These are phyloP conservation scores for Eilema depressum DNA, from an alignment of 2,888 invertebrate genomes.

Conservation along the genomic window DNA sequence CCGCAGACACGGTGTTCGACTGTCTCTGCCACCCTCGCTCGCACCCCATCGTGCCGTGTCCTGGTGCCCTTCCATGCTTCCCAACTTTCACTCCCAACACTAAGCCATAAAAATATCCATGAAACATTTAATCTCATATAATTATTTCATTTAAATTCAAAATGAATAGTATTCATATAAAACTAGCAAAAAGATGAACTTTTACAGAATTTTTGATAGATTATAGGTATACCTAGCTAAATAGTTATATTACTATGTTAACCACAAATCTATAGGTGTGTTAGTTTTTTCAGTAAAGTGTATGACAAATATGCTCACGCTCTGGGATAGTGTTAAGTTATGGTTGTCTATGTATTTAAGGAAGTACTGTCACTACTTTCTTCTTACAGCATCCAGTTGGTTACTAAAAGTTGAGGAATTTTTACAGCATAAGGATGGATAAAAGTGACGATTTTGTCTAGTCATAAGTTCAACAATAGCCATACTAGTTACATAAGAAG, in stretches of 20 bases:
- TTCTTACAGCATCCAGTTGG: background rate
- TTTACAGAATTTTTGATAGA: no score
- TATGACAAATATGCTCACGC: no score
- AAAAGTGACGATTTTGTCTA: background rate
- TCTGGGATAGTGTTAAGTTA: no score
- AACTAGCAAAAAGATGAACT: no score
- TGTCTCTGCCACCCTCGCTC: slow-evolving; percentile 54
- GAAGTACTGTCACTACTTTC: background rate
- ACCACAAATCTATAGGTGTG: no score
- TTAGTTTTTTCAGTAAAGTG: no score
- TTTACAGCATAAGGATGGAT: background rate
- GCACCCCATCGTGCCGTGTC: slow-evolving; percentile 69
- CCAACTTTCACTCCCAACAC: slow-evolving; percentile 79
- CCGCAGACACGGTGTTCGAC: slow-evolving; percentile 28
- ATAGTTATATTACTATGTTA: no score
- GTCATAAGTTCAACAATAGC: background rate
- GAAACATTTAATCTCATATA: slow-evolving; percentile 27
- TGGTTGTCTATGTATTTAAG: no score
- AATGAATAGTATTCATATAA: background rate
- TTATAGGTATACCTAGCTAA: no score
- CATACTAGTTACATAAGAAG: background rate
- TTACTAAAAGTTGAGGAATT: background rate
- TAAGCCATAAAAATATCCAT: slow-evolving; percentile 55
- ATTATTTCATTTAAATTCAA: background rate
- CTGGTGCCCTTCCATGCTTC: slow-evolving; percentile 80